phyloP scores from a whole-genome alignment of 2,113 vertebrate species.

The Prionailurus bengalensis region DNA sequence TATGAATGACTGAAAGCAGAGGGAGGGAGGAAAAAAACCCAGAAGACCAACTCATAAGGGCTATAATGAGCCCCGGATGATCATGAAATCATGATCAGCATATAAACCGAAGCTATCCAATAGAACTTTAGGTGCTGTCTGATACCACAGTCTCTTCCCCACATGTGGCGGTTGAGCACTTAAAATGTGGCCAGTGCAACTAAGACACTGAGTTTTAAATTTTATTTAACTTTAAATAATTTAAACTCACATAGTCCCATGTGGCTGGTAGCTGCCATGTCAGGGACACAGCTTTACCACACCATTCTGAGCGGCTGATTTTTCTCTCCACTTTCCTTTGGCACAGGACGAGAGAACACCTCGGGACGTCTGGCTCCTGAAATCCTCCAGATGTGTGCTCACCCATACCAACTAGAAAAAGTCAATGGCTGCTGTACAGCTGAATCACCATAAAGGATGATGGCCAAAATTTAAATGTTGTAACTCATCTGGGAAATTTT shows the following conservation, averaged over 20 bases:
- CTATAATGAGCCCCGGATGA: background rate
- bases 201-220: conserved; percentile 24
- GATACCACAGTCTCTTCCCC: background rate
- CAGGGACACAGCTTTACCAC: background rate
- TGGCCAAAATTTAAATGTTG: background rate
- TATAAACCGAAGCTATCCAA: accelerated
- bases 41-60: background rate
- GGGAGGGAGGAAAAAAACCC: background rate
- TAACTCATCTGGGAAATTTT: background rate
- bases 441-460: background rate
- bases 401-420: background rate
- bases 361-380: background rate
- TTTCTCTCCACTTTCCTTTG: background rate
- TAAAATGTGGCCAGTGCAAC: background rate
- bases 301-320: background rate
- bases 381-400: background rate
- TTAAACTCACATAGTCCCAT: background rate
- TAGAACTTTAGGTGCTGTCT: background rate
- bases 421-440: background rate
- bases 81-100: background rate
- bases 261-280: background rate
- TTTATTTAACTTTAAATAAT: conserved; percentile 29
- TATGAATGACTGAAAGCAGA: background rate
- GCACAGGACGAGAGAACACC: background rate
- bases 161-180: background rate